phyloP scores from a whole-genome alignment of 2,113 vertebrate genomes.

The Penelope pileata region DNA sequence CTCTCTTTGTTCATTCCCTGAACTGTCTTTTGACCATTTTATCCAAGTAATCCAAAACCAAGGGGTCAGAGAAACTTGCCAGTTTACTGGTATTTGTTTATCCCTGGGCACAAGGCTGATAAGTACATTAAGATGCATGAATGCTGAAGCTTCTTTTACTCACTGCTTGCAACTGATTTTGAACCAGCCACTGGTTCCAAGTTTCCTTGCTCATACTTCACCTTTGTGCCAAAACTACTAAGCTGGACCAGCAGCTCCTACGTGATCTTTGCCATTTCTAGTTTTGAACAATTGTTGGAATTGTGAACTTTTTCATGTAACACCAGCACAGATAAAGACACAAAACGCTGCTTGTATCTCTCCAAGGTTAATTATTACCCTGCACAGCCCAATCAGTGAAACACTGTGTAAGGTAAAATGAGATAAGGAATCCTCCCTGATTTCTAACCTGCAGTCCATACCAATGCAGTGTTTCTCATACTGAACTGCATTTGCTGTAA shows the following conservation, averaged over 20 bases:
- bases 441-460: neutral
- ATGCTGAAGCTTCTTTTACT: neutral
- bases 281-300: neutral
- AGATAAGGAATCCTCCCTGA: neutral
- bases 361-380: neutral
- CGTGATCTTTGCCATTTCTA: neutral
- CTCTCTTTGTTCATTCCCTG: neutral
- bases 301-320: neutral
- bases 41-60: neutral
- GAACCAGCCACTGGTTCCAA: neutral
- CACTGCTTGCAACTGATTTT: neutral
- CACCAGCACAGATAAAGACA: neutral
- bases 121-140: neutral
- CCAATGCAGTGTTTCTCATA: neutral
- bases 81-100: neutral
- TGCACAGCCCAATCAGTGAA: neutral
- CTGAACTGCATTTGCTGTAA: neutral
- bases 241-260: neutral
- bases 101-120: no score
- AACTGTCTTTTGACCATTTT: neutral
- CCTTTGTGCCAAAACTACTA: neutral
- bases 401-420: fast-evolving
- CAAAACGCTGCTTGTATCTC: neutral
- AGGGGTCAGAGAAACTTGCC: neutral
- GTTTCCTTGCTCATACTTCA: neutral